Base-by-base conservation (phyloP, 2,888 invertebrate species). In the Pristionchus entomophagus region DNA sequence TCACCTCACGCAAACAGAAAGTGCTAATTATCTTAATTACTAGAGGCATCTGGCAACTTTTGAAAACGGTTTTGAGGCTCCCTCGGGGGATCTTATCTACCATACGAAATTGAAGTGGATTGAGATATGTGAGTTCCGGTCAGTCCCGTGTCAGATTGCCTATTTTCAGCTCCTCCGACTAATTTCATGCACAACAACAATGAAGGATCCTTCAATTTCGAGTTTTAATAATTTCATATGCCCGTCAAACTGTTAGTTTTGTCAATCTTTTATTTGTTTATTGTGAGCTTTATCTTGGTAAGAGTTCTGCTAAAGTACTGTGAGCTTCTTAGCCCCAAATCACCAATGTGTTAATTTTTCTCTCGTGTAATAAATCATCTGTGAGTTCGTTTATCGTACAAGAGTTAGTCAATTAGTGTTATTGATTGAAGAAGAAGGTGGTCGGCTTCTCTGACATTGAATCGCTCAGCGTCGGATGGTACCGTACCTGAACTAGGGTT, bases 381-480 rank as follows among this genome's bases (percentile, higher is more conserved):
- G 69, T 35, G 38, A 35, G 10, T 69, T 38, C 38, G 29, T 69
- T 69, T 69, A 69, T 69, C 69, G 17, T 59, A 29, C 29, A 29
- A 59, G 59, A 59, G 59, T 38, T 69, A 35, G 69, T 38, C 38
- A 29, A 69, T 17, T 69, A 69, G 17, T 69, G 69, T 77, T 77
- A 45, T 41, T 81, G 80, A 56, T 81, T 81, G 80, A 53, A 81
- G 80, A 81, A 81, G 51, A 81, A 81, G 14, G 17, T 35, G 26
- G 32, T 22, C 8, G 53, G 32, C 56, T 81, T 81, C 35, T 81
- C 53, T 10, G 26, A 29, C 12, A 56, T 19, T 6, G 53, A 22
- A 26, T 22, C 5, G 35, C 8, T 53, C 32, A 81, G 53, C 14
- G 56, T 35, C 12, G 51, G 32, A 38, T 81, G 53, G 56, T 81